Evolutionary conservation across 1,140 invertebrate species (phyloP).

Genomic region (Pollicipes pollicipes): DNA sequence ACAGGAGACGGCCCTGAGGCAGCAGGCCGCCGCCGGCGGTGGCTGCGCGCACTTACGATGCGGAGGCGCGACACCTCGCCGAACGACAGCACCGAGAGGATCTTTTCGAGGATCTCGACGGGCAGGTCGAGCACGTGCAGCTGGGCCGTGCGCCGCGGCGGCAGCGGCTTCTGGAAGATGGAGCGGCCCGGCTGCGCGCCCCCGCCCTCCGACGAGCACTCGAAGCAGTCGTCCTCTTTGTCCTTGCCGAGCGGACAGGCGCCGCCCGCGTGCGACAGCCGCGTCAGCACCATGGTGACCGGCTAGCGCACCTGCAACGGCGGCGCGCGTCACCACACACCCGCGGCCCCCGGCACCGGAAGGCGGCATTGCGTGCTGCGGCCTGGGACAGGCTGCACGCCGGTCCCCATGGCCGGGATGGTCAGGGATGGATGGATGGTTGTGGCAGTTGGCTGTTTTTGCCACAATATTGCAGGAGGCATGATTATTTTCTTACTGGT

Average conservation of each 20-base stretch:
- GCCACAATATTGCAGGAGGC: too few relatives aligned
- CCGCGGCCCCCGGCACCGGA: not conserved
- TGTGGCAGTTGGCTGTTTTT: too few relatives aligned
- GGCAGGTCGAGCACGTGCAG: constrained; percentile 42
- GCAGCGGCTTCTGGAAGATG: constrained; percentile 9
- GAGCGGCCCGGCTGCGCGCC: constrained; percentile 17
- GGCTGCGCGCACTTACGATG: constrained; percentile 46
- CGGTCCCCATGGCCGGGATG: too few relatives aligned
- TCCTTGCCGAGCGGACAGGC: constrained; percentile 13
- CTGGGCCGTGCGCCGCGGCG: not conserved
- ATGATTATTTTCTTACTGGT: too few relatives aligned
- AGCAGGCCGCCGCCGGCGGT: too few relatives aligned
- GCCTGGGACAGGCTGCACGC: too few relatives aligned
- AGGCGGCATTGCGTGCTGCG: too few relatives aligned
- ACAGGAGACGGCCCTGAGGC: too few relatives aligned
- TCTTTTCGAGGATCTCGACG: constrained; percentile 56
- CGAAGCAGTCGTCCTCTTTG: not conserved
- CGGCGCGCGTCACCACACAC: not conserved
- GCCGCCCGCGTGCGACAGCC: constrained; percentile 16
- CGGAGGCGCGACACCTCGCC: constrained; percentile 54
- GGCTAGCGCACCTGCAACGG: too few relatives aligned
- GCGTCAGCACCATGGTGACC: constrained; percentile 18
- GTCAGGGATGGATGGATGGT: too few relatives aligned
- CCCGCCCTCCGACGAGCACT: constrained; percentile 32
- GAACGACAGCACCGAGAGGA: constrained; percentile 50